Base-by-base conservation (phyloP, 2,888 invertebrate genomes). In the Itoplectis maculator region DNA sequence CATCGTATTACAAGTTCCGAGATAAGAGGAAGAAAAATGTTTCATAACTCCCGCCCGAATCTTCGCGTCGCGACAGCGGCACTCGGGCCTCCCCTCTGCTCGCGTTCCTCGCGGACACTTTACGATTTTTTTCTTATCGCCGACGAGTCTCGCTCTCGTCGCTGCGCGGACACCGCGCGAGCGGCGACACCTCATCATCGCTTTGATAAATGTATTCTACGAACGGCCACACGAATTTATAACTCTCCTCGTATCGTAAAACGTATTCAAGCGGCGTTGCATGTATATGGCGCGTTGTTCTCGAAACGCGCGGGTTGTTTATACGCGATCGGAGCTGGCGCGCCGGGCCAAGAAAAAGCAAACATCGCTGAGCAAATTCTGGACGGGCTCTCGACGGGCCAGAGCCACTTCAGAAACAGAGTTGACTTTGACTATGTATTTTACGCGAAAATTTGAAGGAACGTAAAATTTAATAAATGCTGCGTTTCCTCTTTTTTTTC, bases 31-130 rank as follows among this genome's bases (percentile, higher is more conserved):
- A 77, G 45, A 81, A 77, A 77, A 68, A 77, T 82, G 69, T 82
- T 78, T 82, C 73, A 82, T 82, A 78, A 82, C 81, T 76, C 72
- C 42, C 35, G 70, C 40, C 76, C 78, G 79, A 82, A 82, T 79
- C 78, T 78, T 54, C 49, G n/a, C n/a, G 82, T 79, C 82, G 82
- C 78, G 82, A 82, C 82, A 42, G 82, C 82, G 37, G 82, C 78
- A 72, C 79, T 75, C 69, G 35, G n/a, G 11, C 65, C 42, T 42
- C 40, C 73, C 37, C 13, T 77, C 76, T 18, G 18, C 23, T 77
- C 76, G 61, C 15, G 61, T 18, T 56, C 66, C n/a, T n/a, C 77
- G 23, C 61, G 61, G 78, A 82, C 73, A 70, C 70, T 82, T 78
- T 65, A 74, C 63, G 54, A 79, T 74, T 78, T 78, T 68, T 68